Evolutionary conservation across 2,113 vertebrate species (phyloP), one percentile per base, ranked within the genome.

Genomic region (Archocentrus centrarchus): DNA sequence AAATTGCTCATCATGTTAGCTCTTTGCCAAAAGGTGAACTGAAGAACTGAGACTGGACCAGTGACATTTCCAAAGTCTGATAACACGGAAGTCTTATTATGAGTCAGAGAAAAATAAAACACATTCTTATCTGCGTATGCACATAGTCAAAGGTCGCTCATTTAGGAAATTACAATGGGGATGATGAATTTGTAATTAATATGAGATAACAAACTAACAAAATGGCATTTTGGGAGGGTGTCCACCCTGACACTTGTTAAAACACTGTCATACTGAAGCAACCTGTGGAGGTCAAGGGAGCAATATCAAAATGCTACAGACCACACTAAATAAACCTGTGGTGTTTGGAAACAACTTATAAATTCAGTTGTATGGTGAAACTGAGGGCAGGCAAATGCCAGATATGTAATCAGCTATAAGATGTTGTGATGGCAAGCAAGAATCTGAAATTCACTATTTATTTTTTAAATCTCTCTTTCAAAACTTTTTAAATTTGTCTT

Each of bases 31-130:
- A 88, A 84, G 85, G 85, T 87, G 88, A 91, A 83, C 59, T 24
- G 64, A 80, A 79, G 81, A 59, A 85, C 14, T 11, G 81, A 84
- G 75, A 83, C 82, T 82, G 79, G 75, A 85, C 90, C 85, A 80
- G 75, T 95, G 96, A 95, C 95, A 96, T 96, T 96, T 96, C 73
- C 90, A 92, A 90, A 90, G 77, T 77, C 87, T 86, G 95, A 96
- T 96, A 95, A 94, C 91, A 86, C 44, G 63, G 77, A 94, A 92
- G 64, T 85, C 77, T 78, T 79, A 87, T 84, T 88, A 88, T 89
- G 92, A 90, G 87, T 86, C 89, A 89, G 79, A 75, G 84, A 88
- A 86, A 90, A 88, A 87, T 89, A 87, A 92, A 93, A 86, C 80
- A 83, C 62, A 70, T 79, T 88, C 85, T 92, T 91, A 93, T 95